These are phyloP conservation scores for Pogonognathellus flavescens DNA, from an alignment of 1,140 invertebrate genomes.

Conservation along the genomic window DNA sequence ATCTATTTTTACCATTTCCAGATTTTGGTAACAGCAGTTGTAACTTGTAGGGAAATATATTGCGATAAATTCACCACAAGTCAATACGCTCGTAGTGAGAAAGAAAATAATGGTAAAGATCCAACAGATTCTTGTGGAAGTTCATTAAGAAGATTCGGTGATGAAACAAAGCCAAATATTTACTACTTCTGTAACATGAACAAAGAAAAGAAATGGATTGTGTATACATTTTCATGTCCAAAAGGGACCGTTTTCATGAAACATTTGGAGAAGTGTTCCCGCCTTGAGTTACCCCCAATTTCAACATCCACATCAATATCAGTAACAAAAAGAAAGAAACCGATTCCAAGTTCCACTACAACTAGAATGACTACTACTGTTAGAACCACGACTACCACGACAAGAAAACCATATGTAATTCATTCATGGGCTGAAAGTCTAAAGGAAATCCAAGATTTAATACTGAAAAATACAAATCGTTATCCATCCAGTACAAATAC, in stretches of 20 bases:
- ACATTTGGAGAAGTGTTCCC: not conserved
- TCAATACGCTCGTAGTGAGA: not conserved
- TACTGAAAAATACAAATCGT: not conserved
- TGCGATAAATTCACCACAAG: not conserved
- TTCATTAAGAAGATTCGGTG: not conserved
- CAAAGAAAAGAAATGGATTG: not conserved
- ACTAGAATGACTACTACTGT: not conserved
- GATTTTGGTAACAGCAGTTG: not conserved
- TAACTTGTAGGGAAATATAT: not conserved
- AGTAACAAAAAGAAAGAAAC: not conserved
- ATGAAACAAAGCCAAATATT: not conserved
- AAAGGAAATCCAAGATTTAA: slow-evolving; percentile 11
- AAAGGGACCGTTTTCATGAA: not conserved
- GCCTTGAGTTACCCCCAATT: not conserved
- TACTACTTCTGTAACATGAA: slow-evolving; percentile 33
- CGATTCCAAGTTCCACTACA: not conserved
- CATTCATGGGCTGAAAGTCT: slow-evolving; percentile 21
- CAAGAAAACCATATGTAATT: slow-evolving; percentile 13
- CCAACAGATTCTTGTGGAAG: not conserved
- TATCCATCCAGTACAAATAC: not conserved
- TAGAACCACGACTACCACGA: too few species aligned
- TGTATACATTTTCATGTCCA: slow-evolving; percentile 11
- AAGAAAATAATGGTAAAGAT: not conserved
- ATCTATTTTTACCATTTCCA: not conserved
- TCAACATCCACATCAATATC: not conserved